Evolutionary conservation across 2,113 vertebrate genomes (phyloP), one percentile per base, ranked within the genome.

Genomic region (Caretta caretta): DNA sequence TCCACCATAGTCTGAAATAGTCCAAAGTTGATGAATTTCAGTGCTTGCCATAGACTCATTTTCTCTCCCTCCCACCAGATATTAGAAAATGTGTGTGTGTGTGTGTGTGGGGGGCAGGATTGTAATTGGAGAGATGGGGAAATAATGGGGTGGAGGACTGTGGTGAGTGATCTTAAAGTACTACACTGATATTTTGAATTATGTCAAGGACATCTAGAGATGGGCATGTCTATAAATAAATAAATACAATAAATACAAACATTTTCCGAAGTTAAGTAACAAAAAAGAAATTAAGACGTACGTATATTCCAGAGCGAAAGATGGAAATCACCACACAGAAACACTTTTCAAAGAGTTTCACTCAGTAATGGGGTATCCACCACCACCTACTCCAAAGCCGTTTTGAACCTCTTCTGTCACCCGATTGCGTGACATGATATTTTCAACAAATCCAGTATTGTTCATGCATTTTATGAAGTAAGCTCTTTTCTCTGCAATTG

Each of bases 401-500:
- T 16, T 83, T 50, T 42, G 35, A 90, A 5, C n/a, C 12, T 86
- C 24, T 19, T 79, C 35, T 42, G n/a, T 85, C 51, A 10, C 59
- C 0, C 7, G 2, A 80, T 1, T 56, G 17, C 31, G 46, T 88
- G 11, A 88, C 27, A 92, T 57, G 46, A 79, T 29, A n/a, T 19
- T 96, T 96, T 75, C 54, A 83, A 31, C 56, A 96, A 95, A 69
- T 25, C 5, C 35, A 51, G 7, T 87, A 35, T 53, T 84, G 25
- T 90, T 54, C 81, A 42, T 53, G 11, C 16, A 12, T 94, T 96
- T 84, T 65, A 25, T 90, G 85, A 81, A 95, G 80, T 35, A 75
- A 78, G 10, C 16, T 2, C 57, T 96, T 85, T 88, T 57, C 22
- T 84, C 87, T 10, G 0, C 69, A 65, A 5, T 80, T 5, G 0